A percentile compares a stretch with the other conserved stretches of the same genome.
phyloP scores from a whole-genome alignment of 2,797 vertebrate genomes.

The Tokudaia tokunoshimensis region DNA sequence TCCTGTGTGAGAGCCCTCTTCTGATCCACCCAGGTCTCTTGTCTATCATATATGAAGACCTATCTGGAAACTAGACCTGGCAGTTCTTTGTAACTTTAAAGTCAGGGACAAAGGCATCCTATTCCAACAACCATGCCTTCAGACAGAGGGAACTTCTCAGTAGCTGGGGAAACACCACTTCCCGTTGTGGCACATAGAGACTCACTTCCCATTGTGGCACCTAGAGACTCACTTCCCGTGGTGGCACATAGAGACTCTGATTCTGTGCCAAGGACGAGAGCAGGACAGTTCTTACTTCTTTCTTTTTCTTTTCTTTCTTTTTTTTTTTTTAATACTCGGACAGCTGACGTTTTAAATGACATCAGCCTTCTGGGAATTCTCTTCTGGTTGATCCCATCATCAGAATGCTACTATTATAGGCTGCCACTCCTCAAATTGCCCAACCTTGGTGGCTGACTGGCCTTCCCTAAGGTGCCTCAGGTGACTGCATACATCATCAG shows the following conservation, averaged over 20 bases:
- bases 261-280: not conserved
- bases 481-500: not conserved
- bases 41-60: not conserved
- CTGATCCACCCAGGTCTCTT: not conserved
- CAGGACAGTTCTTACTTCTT: slow-evolving; percentile 8
- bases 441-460: slow-evolving; percentile 37
- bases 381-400: slow-evolving; percentile 61
- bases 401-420: not conserved
- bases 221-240: slow-evolving; percentile 7
- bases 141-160: not conserved
- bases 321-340: not conserved
- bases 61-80: not conserved
- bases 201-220: not conserved
- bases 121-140: not conserved
- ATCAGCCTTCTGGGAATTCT: slow-evolving; percentile 64
- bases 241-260: not conserved
- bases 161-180: slow-evolving; percentile 25
- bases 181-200: not conserved
- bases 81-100: not conserved
- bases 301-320: not conserved
- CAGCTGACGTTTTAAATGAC: slow-evolving; percentile 69
- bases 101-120: not conserved
- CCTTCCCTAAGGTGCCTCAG: not conserved
- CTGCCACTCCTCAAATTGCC: slow-evolving; percentile 49
- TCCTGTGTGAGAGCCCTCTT: not conserved